These are phyloP conservation scores for Anodontia alba DNA, from an alignment of 2,888 invertebrate species.

Conservation along the genomic window DNA sequence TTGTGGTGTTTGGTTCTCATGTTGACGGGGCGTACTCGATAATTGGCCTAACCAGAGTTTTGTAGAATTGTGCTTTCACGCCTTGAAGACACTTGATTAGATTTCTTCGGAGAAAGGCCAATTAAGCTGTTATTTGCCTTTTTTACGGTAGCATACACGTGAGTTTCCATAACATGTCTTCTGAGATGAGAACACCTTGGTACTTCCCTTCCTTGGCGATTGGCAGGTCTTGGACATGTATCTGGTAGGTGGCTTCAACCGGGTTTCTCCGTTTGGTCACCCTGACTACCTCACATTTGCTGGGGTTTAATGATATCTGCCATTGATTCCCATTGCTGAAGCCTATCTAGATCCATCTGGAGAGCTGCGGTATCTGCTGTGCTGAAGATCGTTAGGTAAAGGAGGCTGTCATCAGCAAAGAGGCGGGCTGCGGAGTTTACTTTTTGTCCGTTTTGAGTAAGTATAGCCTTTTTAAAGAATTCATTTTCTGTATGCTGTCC, in stretches of 20 bases:
- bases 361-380: not conserved
- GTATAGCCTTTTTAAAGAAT: too few species aligned
- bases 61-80: not conserved
- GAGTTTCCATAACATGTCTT: not conserved
- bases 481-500: too few species aligned
- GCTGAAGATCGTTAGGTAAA: not conserved
- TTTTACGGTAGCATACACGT: not conserved
- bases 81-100: not conserved
- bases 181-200: not conserved
- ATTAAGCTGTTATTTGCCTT: not conserved
- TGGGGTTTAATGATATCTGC: not conserved
- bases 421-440: not conserved
- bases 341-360: not conserved
- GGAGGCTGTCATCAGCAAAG: not conserved
- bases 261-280: not conserved
- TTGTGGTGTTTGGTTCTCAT: not conserved
- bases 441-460: too few species aligned
- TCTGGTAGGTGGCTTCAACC: not conserved
- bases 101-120: not conserved
- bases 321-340: conserved; percentile 5
- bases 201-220: not conserved
- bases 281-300: conserved; percentile 1
- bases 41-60: not conserved
- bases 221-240: too few species aligned
- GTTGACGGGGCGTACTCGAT: not conserved